Evolutionary conservation across 2,888 invertebrate species (phyloP).

Genomic region (Pollenia angustigena): DNA sequence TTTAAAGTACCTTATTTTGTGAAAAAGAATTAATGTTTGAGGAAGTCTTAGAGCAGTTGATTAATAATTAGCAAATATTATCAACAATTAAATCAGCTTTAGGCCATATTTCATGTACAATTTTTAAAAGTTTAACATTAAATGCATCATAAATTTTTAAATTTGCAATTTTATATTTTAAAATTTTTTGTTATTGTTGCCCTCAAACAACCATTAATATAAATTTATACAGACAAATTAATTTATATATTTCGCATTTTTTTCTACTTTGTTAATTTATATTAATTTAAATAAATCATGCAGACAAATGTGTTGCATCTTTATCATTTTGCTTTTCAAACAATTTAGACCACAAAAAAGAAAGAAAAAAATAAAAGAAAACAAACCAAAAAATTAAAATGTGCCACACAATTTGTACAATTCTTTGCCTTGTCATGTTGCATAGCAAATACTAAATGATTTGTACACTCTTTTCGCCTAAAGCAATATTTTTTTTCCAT

Average conservation of each 20-base stretch:
- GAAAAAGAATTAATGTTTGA: no score
- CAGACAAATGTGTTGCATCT: conserved; percentile 40
- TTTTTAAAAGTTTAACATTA: no score
- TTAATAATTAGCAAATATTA: no score
- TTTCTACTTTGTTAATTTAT: conserved; percentile 40
- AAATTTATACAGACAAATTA: conserved; percentile 36
- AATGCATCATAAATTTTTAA: no score
- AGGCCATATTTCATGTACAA: no score
- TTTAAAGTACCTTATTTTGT: no score
- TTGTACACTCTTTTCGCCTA: background rate
- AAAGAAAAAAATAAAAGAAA: background rate
- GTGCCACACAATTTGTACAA: conserved; percentile 28
- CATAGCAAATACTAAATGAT: background rate
- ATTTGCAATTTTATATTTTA: no score
- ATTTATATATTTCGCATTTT: conserved; percentile 20
- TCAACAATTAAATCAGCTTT: no score
- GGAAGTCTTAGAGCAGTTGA: no score
- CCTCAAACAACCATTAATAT: conserved; percentile 35
- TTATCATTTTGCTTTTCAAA: conserved; percentile 18
- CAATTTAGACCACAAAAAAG: background rate
- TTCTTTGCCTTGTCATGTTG: conserved; percentile 18
- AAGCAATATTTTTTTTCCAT: background rate
- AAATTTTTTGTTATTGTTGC: no score
- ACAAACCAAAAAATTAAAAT: background rate
- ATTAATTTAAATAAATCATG: conserved; percentile 48